phyloP scores from a whole-genome alignment of 2,888 invertebrate species.

The Heliconius aoede region DNA sequence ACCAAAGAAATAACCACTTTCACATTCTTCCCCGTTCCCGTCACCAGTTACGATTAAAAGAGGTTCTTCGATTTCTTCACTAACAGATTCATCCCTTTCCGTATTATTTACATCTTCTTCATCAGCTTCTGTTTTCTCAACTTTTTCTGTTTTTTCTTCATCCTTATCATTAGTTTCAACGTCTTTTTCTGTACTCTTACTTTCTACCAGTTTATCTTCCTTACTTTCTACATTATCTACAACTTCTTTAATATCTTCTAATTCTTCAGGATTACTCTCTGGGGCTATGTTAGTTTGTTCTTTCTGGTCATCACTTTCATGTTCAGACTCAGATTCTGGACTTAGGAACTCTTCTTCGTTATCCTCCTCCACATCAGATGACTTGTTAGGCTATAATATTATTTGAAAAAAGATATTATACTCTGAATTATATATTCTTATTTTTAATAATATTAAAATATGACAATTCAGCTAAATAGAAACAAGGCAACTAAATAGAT shows the following conservation, averaged over 20 bases:
- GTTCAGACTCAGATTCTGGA: conserved; percentile 76
- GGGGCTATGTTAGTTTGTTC: conserved; percentile 39
- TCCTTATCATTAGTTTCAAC: conserved; percentile 47
- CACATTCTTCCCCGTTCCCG: conserved; percentile 87
- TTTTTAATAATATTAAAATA: not conserved
- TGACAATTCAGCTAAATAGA: too few species aligned
- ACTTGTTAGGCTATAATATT: conserved; percentile 57
- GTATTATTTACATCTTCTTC: conserved; percentile 42
- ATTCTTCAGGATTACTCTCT: conserved; percentile 41
- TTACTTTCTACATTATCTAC: conserved; percentile 43
- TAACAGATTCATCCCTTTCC: conserved; percentile 57
- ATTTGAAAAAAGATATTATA: not conserved
- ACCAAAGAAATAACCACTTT: conserved; percentile 82
- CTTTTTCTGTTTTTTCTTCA: conserved; percentile 44
- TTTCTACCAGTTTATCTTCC: conserved; percentile 49
- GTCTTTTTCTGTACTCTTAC: conserved; percentile 51
- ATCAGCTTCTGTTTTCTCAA: conserved; percentile 48
- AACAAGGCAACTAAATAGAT: too few species aligned
- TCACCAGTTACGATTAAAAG: conserved; percentile 87
- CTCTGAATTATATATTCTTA: too few species aligned
- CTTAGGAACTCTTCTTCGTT: conserved; percentile 80
- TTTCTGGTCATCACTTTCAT: conserved; percentile 64
- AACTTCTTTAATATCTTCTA: conserved; percentile 42
- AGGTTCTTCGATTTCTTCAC: conserved; percentile 89
- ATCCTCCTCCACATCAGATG: conserved; percentile 70